Evolutionary conservation across 1,140 invertebrate species (phyloP).

Genomic region (Brachionus sp.): DNA sequence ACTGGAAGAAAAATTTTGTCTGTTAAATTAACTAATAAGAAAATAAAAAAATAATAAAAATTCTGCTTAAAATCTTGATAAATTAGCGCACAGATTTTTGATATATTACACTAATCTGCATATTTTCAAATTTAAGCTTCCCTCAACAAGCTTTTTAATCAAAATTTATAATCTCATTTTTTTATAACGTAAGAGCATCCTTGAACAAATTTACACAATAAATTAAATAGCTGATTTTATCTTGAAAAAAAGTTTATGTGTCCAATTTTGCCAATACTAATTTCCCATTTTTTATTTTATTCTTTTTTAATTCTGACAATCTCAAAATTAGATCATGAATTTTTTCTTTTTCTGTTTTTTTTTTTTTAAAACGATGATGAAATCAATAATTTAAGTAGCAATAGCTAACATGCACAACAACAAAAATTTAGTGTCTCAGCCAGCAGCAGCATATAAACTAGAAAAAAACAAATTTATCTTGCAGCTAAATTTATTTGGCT

Average conservation of each 20-base stretch:
- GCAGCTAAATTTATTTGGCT: not conserved
- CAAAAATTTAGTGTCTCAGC: not conserved
- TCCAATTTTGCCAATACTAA: no score
- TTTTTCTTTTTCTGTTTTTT: not conserved
- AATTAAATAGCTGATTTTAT: not conserved
- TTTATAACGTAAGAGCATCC: not conserved
- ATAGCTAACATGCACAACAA: no score
- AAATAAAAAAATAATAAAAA: not conserved
- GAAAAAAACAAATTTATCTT: not conserved
- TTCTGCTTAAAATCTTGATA: not conserved
- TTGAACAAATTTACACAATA: not conserved
- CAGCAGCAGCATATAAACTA: not conserved
- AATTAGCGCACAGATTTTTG: not conserved
- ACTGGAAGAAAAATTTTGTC: no score
- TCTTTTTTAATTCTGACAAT: not conserved
- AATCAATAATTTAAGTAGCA: not conserved
- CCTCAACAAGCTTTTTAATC: not conserved
- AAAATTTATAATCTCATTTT: not conserved
- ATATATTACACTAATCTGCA: not conserved
- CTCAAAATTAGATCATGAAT: not conserved
- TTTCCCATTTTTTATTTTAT: not conserved
- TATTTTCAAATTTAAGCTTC: not conserved
- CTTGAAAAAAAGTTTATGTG: not conserved
- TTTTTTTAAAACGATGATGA: not conserved
- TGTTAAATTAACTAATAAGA: no score